Evolutionary conservation across 2,888 invertebrate genomes (phyloP).

Genomic region (Platycnemis pennipes): DNA sequence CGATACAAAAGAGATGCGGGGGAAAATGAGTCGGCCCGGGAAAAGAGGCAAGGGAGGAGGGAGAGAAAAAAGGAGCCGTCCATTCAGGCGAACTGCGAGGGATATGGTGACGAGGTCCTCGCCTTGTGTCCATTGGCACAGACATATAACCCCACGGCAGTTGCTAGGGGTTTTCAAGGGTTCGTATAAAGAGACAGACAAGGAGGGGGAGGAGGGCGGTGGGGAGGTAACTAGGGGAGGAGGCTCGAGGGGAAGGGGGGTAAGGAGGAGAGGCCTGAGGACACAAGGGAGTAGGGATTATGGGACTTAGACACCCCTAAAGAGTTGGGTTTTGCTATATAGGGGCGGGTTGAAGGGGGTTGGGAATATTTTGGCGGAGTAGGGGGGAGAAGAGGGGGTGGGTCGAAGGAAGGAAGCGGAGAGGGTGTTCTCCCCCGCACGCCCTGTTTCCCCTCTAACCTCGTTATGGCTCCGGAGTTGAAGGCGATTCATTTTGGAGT

Average conservation of each 20-base stretch:
- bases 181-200: background rate
- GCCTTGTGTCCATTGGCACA: slow-evolving; percentile 49
- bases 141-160: slow-evolving; percentile 48
- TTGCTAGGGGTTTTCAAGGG: slow-evolving; percentile 38
- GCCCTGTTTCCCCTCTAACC: slow-evolving; percentile 44
- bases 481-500: slow-evolving; percentile 64
- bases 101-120: background rate
- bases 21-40: background rate
- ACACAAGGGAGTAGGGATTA: slow-evolving; percentile 51
- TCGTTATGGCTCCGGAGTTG: slow-evolving; percentile 51
- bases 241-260: background rate
- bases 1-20: slow-evolving; percentile 42
- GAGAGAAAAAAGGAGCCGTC: slow-evolving; percentile 16
- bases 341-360: background rate
- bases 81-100: background rate
- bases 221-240: slow-evolving; percentile 4
- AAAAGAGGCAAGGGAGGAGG: background rate
- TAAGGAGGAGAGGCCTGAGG: background rate
- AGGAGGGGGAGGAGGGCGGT: background rate
- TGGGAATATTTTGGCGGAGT: background rate
- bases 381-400: background rate
- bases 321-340: slow-evolving; percentile 49
- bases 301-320: slow-evolving; percentile 62
- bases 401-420: background rate
- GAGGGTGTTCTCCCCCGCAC: background rate